Percentiles rank a stretch among this genome's conserved stretches.
Conservation (phyloP, 1,140 invertebrate genomes). For the Drosophila serrata region DNA sequence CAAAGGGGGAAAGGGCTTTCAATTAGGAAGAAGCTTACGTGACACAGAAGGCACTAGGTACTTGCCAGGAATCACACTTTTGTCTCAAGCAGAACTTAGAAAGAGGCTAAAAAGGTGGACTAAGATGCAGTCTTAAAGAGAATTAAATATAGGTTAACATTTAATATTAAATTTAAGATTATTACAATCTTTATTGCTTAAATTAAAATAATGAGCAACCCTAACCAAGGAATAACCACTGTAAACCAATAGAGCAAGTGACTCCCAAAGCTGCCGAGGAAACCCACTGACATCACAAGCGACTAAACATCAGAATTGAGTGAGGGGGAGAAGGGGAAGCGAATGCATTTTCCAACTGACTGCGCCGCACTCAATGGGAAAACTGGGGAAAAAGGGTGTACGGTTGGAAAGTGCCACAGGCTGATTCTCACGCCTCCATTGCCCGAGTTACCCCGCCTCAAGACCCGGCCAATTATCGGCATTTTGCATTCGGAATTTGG, state of each 20-base stretch:
- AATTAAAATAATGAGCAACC: not conserved
- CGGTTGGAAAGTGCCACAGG: conserved; percentile 20
- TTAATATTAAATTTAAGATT: not conserved
- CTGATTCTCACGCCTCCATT: conserved; percentile 12
- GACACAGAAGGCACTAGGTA: not conserved
- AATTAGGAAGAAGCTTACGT: conserved; percentile 7
- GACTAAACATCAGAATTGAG: conserved; percentile 51
- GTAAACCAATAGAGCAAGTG: not conserved
- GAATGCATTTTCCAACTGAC: conserved; percentile 49
- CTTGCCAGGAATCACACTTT: not conserved
- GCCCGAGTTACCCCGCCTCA: not conserved
- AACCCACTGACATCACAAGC: conserved; percentile 26
- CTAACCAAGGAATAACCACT: not conserved
- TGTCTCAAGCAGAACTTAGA: not conserved
- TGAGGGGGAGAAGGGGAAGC: not conserved
- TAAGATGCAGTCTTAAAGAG: not conserved
- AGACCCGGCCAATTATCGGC: conserved; percentile 49
- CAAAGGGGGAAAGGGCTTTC: not conserved
- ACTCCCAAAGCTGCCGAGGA: conserved; percentile 9
- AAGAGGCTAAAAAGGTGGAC: too few relatives aligned
- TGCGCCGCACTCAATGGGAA: conserved; percentile 17
- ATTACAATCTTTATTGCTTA: not conserved
- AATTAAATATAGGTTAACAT: not conserved
- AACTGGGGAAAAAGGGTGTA: not conserved
- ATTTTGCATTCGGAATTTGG: conserved; percentile 38